Percentiles rank a stretch among this genome's conserved stretches.
These are phyloP conservation scores for Cynoglossus semilaevis DNA, from an alignment of 2,113 vertebrate species.

Conservation along the genomic window DNA sequence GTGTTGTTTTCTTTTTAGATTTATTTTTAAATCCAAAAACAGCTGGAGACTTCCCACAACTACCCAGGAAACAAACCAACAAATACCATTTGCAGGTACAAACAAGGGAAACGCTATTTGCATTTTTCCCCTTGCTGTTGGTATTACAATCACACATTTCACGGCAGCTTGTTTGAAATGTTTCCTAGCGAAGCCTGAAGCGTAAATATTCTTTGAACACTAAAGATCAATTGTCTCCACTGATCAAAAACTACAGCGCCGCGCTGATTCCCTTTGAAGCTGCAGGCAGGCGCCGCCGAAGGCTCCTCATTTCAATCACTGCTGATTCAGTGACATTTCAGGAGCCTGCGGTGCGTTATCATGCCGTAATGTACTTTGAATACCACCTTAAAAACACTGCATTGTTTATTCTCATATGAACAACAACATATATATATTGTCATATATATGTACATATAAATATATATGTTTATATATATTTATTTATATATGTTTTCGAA, in stretches of 20 bases:
- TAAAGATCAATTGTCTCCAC: slow-evolving; percentile 68
- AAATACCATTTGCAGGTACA: slow-evolving; percentile 10
- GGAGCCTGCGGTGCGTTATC: slow-evolving; percentile 41
- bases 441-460: too few species aligned
- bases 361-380: slow-evolving; percentile 43
- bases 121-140: slow-evolving; percentile 40
- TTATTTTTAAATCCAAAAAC: too few species aligned
- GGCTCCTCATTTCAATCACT: slow-evolving; percentile 57
- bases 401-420: neutral
- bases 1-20: too few species aligned
- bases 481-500: too few species aligned
- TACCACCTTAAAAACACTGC: slow-evolving; percentile 4
- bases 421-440: too few species aligned
- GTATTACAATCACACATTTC: slow-evolving; percentile 59
- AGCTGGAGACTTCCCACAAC: too few species aligned
- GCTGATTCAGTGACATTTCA: slow-evolving; percentile 65
- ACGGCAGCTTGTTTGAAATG: slow-evolving; percentile 44
- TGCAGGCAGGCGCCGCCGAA: slow-evolving; percentile 37
- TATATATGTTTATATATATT: too few species aligned
- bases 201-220: slow-evolving; percentile 65
- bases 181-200: slow-evolving; percentile 58
- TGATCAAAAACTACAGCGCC: slow-evolving; percentile 66
- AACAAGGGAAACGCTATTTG: slow-evolving; percentile 23
- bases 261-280: slow-evolving; percentile 63
- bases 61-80: slow-evolving; percentile 12